Conservation (phyloP, 2,888 invertebrate species). For the Callosobruchus maculatus region DNA sequence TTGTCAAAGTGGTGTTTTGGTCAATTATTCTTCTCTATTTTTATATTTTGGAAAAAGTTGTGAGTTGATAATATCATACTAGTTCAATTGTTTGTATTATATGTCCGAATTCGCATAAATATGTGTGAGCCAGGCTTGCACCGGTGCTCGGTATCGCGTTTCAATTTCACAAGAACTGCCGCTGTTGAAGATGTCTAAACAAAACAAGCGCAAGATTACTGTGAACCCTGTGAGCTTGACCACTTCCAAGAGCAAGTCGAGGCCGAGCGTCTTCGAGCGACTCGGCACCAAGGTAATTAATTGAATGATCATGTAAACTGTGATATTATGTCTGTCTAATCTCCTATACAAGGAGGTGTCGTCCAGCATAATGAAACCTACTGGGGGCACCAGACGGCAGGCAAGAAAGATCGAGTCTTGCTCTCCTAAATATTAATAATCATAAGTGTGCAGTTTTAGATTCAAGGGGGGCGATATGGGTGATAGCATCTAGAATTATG, state of each 20-base stretch:
- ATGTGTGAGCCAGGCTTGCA: conserved; percentile 11
- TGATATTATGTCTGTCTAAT: no score
- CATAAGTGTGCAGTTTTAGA: no score
- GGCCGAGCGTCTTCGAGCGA: conserved; percentile 76
- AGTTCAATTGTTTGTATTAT: neutral
- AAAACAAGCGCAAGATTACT: conserved; percentile 74
- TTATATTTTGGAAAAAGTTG: neutral
- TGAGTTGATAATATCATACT: neutral
- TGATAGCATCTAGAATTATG: no score
- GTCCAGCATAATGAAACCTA: no score
- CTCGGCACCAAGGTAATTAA: conserved; percentile 67
- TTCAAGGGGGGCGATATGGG: no score
- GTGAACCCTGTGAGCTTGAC: conserved; percentile 66
- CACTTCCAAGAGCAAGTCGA: conserved; percentile 57
- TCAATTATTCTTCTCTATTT: neutral
- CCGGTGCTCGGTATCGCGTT: neutral
- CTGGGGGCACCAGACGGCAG: no score
- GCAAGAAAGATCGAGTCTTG: no score
- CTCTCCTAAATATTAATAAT: no score
- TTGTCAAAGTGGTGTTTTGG: no score
- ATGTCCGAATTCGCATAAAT: conserved; percentile 15
- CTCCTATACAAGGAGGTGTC: no score
- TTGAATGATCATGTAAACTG: no score
- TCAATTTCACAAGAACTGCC: conserved; percentile 12
- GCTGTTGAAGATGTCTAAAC: conserved; percentile 57